Conservation (phyloP, 2,113 vertebrate species). For the Emberiza fucata region DNA sequence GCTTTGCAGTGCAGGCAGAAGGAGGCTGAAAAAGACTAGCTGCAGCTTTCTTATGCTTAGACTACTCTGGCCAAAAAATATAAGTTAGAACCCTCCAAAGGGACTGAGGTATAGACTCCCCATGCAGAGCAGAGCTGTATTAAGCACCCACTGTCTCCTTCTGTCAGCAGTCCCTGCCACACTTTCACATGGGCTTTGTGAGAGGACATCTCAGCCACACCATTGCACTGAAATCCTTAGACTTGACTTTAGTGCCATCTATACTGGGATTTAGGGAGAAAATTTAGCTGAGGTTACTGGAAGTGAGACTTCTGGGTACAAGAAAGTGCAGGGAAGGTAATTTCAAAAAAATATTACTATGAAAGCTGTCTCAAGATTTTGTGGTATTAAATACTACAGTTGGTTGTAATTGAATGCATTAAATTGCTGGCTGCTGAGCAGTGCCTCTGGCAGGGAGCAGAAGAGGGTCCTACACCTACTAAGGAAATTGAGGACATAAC, state of each 20-base stretch:
- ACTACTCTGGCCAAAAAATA: not conserved
- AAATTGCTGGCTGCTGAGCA: not conserved
- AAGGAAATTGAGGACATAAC: not conserved
- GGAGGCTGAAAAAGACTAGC: not conserved
- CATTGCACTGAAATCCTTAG: not conserved
- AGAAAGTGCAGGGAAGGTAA: not conserved
- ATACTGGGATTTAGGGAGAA: not conserved
- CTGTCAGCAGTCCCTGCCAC: not conserved
- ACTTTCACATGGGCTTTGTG: not conserved
- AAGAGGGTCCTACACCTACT: not conserved
- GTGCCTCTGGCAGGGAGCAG: not conserved
- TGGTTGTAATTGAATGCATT: not conserved
- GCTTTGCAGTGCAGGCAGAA: not conserved
- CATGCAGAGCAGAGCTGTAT: not conserved
- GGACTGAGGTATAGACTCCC: not conserved
- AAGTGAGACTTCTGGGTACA: not conserved
- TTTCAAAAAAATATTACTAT: not conserved
- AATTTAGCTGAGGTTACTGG: not conserved
- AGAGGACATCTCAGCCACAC: not conserved
- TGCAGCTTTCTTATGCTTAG: not conserved
- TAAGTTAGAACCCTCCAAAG: not conserved
- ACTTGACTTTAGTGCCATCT: not conserved
- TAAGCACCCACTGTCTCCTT: not conserved
- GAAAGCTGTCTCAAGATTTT: not conserved
- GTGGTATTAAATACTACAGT: not conserved